Percentiles rank a stretch among this genome's conserved stretches.
Evolutionary conservation across 1,140 invertebrate genomes (phyloP).

Genomic region (Marisa cornuarietis): DNA sequence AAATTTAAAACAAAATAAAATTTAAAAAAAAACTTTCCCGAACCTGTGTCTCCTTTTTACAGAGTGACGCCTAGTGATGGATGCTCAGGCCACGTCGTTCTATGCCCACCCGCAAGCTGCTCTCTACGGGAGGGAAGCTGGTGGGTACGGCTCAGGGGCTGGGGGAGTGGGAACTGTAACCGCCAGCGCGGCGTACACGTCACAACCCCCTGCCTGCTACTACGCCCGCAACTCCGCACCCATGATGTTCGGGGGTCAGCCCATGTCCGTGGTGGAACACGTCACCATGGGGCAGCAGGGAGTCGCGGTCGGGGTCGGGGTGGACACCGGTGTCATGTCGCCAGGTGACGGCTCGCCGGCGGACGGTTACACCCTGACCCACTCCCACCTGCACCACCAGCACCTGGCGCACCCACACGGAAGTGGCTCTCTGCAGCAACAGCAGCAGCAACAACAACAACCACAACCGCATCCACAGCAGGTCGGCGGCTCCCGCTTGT

Average conservation of each 20-base stretch:
- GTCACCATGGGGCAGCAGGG: constrained; percentile 28
- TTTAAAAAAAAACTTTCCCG: too few relatives aligned
- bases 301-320: background rate
- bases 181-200: background rate
- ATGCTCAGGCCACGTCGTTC: constrained; percentile 22
- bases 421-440: background rate
- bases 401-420: background rate
- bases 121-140: constrained; percentile 21
- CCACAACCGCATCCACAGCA: background rate
- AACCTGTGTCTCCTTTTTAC: background rate
- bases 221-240: constrained; percentile 30
- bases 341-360: background rate
- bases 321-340: constrained; percentile 15
- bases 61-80: background rate
- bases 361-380: constrained; percentile 11
- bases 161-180: background rate
- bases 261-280: constrained; percentile 59
- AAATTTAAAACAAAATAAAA: too few relatives aligned
- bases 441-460: constrained; percentile 9
- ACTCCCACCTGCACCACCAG: constrained; percentile 5
- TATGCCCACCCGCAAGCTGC: constrained; percentile 26
- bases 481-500: constrained; percentile 5
- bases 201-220: constrained; percentile 36
- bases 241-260: constrained; percentile 52
- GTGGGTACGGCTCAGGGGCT: background rate